These are phyloP conservation scores for Pentamera pediparva DNA, from an alignment of 53 echinoderm and acorn worm species.

Conservation along the genomic window DNA sequence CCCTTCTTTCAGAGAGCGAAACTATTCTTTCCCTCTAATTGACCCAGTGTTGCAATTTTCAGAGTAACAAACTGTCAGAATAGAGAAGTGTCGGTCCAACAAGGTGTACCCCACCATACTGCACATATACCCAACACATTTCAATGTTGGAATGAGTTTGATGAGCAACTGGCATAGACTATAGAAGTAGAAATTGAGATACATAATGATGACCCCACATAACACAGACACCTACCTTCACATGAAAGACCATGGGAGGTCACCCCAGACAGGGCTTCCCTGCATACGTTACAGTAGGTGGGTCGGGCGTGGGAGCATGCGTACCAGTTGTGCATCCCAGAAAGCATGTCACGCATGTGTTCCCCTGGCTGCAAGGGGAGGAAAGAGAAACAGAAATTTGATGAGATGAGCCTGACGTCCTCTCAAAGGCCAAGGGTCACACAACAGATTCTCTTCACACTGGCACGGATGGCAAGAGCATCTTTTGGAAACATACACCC, in stretches of 20 bases:
- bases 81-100: too few relatives aligned
- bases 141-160: not conserved
- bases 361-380: constrained; percentile 65
- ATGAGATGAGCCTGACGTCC: too few relatives aligned
- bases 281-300: constrained; percentile 95
- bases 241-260: constrained; percentile 98
- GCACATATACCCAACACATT: not conserved
- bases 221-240: constrained; percentile 78
- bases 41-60: too few relatives aligned
- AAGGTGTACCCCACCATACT: too few relatives aligned
- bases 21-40: too few relatives aligned
- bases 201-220: not conserved
- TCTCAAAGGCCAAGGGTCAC: too few relatives aligned
- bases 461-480: too few relatives aligned
- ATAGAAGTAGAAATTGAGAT: not conserved
- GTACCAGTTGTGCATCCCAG: constrained; percentile 99
- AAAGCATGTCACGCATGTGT: constrained; percentile 95
- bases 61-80: too few relatives aligned
- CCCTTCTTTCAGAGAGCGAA: too few relatives aligned
- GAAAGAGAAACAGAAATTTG: not conserved
- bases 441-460: too few relatives aligned
- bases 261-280: constrained; percentile 90
- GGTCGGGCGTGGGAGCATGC: constrained; percentile 96
- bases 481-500: too few relatives aligned
- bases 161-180: not conserved